Base-by-base conservation (phyloP, 1,140 invertebrate genomes). In the Zaprionus gabonicus region DNA sequence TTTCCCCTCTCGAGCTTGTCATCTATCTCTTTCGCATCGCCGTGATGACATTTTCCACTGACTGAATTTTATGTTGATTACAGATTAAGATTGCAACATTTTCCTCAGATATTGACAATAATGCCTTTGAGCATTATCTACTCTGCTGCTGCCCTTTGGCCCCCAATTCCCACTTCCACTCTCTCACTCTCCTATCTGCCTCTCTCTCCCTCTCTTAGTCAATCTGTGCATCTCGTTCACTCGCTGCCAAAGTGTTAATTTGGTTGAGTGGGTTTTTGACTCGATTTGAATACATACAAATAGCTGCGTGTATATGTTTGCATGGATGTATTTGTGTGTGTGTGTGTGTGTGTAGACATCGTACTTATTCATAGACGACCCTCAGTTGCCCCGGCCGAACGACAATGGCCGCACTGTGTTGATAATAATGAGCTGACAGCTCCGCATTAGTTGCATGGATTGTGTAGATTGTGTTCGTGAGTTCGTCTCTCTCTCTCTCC, bases 11-110 rank as follows among this genome's bases (percentile, higher is more conserved):
- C 10, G 9, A 34, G 31, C 31, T 34, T 34, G 9, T 3, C 31
- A 34, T 46, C 23, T 46, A 27, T 58, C 3, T 55, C 44, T 74
- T 49, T 75, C 66, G 57, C 49, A 72, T 63, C 58, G 65, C 55
- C 51, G 55, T 83, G 85, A 88, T 88, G 85, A 82, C 85, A 88
- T 88, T 88, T 88, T 88, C 81, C 85, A 88, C 71, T 90, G 85
- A 77, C 85, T 88, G 85, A 88, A 81, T 90, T 88, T 88, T 90
- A 88, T 88, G 85, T 88, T 88, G 85, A 88, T 90, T 88, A 88
- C 85, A 90, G 85, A 88, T 88, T 90, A 87, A 87, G 83, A 87
- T 87, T 88, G 83, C 83, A 87, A 87, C 84, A 87, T 87, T 87
- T 88, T 79, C 81, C 69, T 80, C 81, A 78, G 69, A 78, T 90